Evolutionary conservation across 2,888 invertebrate species (phyloP).

Genomic region (Sceliomorpha sp.): DNA sequence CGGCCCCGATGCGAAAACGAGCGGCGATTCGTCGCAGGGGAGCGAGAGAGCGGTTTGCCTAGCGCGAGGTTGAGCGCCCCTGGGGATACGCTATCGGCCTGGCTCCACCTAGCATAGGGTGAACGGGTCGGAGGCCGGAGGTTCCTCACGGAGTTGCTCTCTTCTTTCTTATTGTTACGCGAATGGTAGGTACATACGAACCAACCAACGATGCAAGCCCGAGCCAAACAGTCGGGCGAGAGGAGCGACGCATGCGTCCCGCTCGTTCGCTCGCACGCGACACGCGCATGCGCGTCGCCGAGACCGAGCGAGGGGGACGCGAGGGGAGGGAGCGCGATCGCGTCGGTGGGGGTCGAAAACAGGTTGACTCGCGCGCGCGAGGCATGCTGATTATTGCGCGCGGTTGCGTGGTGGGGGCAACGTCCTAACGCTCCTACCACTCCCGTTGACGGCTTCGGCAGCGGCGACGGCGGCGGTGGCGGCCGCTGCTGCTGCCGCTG

Average conservation of each 20-base stretch:
- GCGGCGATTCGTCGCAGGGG: too few species aligned
- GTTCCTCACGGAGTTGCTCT: slow-evolving; percentile 79
- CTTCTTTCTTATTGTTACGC: slow-evolving; percentile 76
- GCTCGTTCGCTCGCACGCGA: slow-evolving; percentile 43
- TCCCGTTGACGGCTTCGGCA: not conserved
- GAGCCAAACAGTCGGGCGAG: slow-evolving; percentile 23
- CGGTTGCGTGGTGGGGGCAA: slow-evolving; percentile 29
- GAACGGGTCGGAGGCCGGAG: slow-evolving; percentile 79
- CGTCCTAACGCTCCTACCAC: slow-evolving; percentile 4
- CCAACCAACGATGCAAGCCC: slow-evolving; percentile 1
- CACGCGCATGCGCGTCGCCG: slow-evolving; percentile 58
- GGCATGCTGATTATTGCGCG: slow-evolving; percentile 65
- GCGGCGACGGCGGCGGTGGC: slow-evolving; percentile 39
- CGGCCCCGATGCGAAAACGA: too few species aligned
- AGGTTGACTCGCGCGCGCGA: slow-evolving; percentile 76
- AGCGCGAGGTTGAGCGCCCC: slow-evolving; percentile 64
- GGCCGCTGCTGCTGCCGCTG: slow-evolving; percentile 16
- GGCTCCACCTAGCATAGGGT: slow-evolving; percentile 79
- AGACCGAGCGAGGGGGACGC: slow-evolving; percentile 46
- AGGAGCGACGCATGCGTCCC: slow-evolving; percentile 15
- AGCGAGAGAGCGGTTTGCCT: too few species aligned
- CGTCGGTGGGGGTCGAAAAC: slow-evolving; percentile 66
- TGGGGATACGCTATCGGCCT: slow-evolving; percentile 75
- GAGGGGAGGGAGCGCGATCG: slow-evolving; percentile 53
- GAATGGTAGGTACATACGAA: slow-evolving; percentile 63